Evolutionary conservation across 23 tunicate species (phyloP), one percentile per base, ranked within the genome.

Genomic region (Trididemnum nubilum): DNA sequence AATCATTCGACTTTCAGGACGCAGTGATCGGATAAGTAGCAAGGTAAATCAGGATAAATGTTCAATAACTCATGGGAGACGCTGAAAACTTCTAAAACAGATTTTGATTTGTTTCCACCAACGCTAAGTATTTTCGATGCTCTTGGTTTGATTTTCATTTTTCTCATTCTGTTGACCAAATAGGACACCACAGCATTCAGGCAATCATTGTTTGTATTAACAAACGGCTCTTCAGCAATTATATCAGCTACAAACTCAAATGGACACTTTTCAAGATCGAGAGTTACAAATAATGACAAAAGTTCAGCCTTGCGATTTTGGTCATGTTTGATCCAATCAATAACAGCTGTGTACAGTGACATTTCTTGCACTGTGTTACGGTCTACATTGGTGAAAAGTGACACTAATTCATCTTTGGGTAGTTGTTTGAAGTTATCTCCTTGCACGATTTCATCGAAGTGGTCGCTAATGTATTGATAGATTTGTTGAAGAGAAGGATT

Each of bases 291-390:
- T 22, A 21, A 21, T 12, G 5, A 21, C 21, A 22, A 22, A 61
- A 61, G n/a, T 26, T 61, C 29, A 4, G 5, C n/a, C n/a, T 4
- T 61, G 5, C 29, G 29, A 21, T 61, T 26, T 21, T 21, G 5
- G 67, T 61, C 67, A 26, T 61, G 29, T 61, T 61, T 61, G 15
- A 61, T 61, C 67, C 67, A 61, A 12, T n/a, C 29, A 21, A 61
- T 22, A 4, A 61, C n/a, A 26, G 5, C 29, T 25, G 4, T 4
- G 29, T 25, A 61, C 4, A 61, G 21, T 25, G 29, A n/a, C 5
- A 5, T 25, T 21, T 61, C 67, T 4, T 21, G 15, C 29, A 22
- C n/a, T 5, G 4, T 5, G 4, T 61, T 61, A 12, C 29, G 67
- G 5, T 61, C 29, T 26, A 61, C 5, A 22, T 61, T n/a, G 67